phyloP scores from a whole-genome alignment of 2,797 vertebrate species.

The Lepus oiostolus region DNA sequence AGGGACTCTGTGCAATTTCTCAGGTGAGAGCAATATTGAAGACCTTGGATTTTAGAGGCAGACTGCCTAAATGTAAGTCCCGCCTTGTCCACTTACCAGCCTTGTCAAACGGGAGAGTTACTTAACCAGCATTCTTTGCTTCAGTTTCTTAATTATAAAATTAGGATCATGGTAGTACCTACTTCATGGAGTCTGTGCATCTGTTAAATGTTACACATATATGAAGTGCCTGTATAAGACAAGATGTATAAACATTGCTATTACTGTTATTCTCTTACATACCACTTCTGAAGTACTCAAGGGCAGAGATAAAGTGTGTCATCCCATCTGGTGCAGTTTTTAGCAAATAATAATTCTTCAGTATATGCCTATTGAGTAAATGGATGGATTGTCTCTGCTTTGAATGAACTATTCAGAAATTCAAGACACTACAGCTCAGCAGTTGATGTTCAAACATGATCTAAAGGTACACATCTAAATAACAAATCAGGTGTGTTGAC shows the following conservation, averaged over 20 bases:
- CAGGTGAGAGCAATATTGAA: not conserved
- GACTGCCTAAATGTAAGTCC: not conserved
- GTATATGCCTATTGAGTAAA: not conserved
- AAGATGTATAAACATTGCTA: not conserved
- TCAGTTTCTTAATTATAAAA: conserved; percentile 30
- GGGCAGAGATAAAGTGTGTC: not conserved
- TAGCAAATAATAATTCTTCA: not conserved
- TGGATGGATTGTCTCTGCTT: not conserved
- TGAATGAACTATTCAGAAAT: not conserved
- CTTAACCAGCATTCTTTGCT: not conserved
- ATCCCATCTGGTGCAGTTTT: not conserved
- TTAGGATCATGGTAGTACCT: not conserved
- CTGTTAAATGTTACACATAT: not conserved
- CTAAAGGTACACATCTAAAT: not conserved
- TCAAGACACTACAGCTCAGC: not conserved
- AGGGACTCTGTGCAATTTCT: not conserved
- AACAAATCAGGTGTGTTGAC: not conserved
- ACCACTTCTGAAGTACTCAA: not conserved
- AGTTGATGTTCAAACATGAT: not conserved
- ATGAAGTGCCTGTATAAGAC: not conserved
- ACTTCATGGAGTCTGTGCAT: not conserved
- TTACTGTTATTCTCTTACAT: not conserved
- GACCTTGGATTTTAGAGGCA: not conserved
- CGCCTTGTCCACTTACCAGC: not conserved
- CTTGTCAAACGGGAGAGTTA: not conserved